These are phyloP conservation scores for Gerris buenoi DNA, from an alignment of 1,140 invertebrate species.

Conservation along the genomic window DNA sequence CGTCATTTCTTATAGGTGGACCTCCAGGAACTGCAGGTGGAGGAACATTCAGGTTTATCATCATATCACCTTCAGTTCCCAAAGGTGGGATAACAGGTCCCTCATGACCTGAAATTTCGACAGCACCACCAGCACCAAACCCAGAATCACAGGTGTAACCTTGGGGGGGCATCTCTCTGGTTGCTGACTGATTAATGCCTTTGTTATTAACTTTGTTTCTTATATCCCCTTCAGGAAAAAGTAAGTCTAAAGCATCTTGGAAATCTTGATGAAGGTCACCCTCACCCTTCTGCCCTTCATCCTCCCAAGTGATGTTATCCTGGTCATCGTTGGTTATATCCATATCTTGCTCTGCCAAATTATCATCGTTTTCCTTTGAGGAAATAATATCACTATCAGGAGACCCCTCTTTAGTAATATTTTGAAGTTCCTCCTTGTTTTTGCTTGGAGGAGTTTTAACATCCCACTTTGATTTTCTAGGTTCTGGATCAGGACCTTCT, in stretches of 20 bases:
- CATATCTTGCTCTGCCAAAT: conserved; percentile 15
- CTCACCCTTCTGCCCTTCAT: conserved; percentile 2
- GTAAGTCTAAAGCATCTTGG: conserved; percentile 16
- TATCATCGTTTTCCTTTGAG: conserved; percentile 8
- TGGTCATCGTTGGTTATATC: conserved; percentile 14
- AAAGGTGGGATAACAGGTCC: too few species aligned
- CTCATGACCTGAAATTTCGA: too few species aligned
- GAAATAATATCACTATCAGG: background rate
- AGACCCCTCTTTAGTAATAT: background rate
- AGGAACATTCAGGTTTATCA: too few species aligned
- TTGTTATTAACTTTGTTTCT: too few species aligned
- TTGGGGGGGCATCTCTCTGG: too few species aligned
- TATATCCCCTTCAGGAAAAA: conserved; percentile 21
- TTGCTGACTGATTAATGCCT: too few species aligned
- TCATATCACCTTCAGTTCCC: too few species aligned
- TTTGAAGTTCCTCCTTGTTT: background rate
- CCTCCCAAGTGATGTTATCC: background rate
- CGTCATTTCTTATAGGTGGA: too few species aligned
- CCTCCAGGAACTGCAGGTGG: too few species aligned
- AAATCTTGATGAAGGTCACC: conserved; percentile 17
- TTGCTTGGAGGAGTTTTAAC: background rate
- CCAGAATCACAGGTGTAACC: too few species aligned
- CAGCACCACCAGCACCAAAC: too few species aligned
- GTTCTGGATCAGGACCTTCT: background rate
- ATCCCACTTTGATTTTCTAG: too few species aligned